Conservation (phyloP, 1,140 invertebrate species). For the Trachelipus rathkii region DNA sequence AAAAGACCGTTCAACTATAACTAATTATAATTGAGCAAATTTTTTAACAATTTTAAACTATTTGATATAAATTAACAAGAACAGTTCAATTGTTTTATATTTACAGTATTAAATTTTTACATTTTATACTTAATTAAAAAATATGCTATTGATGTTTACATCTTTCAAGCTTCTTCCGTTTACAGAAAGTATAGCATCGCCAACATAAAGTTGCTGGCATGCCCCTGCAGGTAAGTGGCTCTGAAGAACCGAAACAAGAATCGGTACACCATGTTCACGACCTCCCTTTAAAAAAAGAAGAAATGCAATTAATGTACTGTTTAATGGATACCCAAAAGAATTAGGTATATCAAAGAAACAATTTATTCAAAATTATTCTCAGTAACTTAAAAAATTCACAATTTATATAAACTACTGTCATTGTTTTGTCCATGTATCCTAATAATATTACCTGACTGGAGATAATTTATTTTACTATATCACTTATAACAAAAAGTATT, state of each 20-base stretch:
- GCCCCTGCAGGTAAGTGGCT: constrained; percentile 67
- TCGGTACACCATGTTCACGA: constrained; percentile 76
- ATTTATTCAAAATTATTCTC: not conserved
- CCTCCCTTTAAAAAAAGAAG: constrained; percentile 61
- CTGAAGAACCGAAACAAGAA: constrained; percentile 79
- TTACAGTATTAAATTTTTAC: not conserved
- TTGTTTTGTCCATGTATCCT: too few species aligned
- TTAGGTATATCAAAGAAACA: too few species aligned
- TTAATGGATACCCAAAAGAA: too few species aligned
- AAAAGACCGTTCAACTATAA: constrained; percentile 9
- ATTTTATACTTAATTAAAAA: not conserved
- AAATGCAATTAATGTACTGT: constrained; percentile 20
- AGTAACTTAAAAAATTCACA: not conserved
- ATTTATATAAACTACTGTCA: not conserved
- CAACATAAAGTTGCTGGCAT: constrained; percentile 67
- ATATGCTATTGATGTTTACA: constrained; percentile 46
- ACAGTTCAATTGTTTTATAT: constrained; percentile 23
- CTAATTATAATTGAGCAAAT: constrained; percentile 4
- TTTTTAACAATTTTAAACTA: not conserved
- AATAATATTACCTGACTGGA: too few species aligned
- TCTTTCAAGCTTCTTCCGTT: constrained; percentile 70
- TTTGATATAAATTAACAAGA: not conserved
- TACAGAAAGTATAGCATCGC: constrained; percentile 75
- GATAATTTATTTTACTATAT: too few species aligned
- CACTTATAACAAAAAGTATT: too few species aligned